Conservation (phyloP, 1,140 invertebrate species). For the Neodiprion lecontei region DNA sequence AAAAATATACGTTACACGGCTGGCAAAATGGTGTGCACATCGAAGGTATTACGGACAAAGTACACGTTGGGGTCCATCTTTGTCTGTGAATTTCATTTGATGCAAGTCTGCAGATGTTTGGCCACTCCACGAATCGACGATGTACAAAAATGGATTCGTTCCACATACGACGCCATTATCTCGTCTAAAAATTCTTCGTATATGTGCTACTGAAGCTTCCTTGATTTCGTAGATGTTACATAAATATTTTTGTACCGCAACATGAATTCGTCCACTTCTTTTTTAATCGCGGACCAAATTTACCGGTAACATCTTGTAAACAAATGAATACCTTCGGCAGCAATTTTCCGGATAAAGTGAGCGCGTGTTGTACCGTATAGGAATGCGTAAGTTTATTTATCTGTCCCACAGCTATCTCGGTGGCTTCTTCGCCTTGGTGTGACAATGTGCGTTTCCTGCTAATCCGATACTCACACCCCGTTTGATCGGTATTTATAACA, state of each 20-base stretch:
- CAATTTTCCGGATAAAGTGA: constrained; percentile 26
- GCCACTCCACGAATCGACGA: constrained; percentile 22
- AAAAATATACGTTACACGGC: constrained; percentile 21
- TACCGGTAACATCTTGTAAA: constrained; percentile 24
- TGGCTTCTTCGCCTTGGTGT: constrained; percentile 13
- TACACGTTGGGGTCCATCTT: not conserved
- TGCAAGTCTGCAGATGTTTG: constrained; percentile 6
- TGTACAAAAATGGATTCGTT: constrained; percentile 6
- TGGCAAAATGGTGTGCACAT: constrained; percentile 25
- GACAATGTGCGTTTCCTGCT: constrained; percentile 7
- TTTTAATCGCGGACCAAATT: constrained; percentile 20
- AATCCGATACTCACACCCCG: constrained; percentile 19
- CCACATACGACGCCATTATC: not conserved
- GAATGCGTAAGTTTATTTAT: constrained; percentile 23
- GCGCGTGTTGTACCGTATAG: constrained; percentile 24
- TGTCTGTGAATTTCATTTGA: not conserved
- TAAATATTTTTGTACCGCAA: constrained; percentile 10
- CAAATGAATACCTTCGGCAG: constrained; percentile 26
- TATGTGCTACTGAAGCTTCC: constrained; percentile 21
- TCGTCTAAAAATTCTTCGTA: constrained; percentile 13
- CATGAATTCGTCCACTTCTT: not conserved
- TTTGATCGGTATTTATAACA: constrained; percentile 28
- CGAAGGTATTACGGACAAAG: constrained; percentile 17
- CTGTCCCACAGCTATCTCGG: not conserved
- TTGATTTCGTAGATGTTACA: constrained; percentile 24